phyloP scores from a whole-genome alignment of 1,140 invertebrate genomes.

The Drosophila pallidifrons region DNA sequence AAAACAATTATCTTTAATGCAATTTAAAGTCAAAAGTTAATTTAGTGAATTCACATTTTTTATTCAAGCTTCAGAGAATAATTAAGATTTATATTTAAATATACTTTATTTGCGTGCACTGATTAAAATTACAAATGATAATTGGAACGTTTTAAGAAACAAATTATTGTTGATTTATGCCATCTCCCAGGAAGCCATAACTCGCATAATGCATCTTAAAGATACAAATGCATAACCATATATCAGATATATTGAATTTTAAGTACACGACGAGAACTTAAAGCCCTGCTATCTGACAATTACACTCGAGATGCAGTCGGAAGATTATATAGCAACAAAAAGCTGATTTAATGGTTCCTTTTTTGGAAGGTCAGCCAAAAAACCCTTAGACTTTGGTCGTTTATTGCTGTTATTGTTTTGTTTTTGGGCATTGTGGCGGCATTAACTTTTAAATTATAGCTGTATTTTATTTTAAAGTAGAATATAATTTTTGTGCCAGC shows the following conservation, averaged over 20 bases:
- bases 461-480: constrained; percentile 68
- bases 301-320: background rate
- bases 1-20: background rate
- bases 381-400: constrained; percentile 5
- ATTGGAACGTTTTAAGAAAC: constrained; percentile 9
- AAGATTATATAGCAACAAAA: background rate
- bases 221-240: background rate
- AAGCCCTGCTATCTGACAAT: constrained; percentile 6
- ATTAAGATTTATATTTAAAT: constrained; percentile 16
- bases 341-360: background rate
- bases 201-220: constrained; percentile 1
- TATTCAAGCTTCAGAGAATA: background rate
- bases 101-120: background rate
- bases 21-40: background rate
- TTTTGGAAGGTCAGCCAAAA: constrained; percentile 11
- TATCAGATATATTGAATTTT: constrained; percentile 6
- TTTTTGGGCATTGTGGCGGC: constrained; percentile 31
- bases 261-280: background rate
- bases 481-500: constrained; percentile 60
- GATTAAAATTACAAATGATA: constrained; percentile 9
- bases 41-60: background rate
- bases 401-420: background rate
- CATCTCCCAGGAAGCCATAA: background rate
- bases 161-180: constrained; percentile 4
- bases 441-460: constrained; percentile 74